A percentile compares a stretch with the other conserved stretches of the same genome.
Conservation (phyloP, 2,888 invertebrate species). For the Thereva nobilitata region DNA sequence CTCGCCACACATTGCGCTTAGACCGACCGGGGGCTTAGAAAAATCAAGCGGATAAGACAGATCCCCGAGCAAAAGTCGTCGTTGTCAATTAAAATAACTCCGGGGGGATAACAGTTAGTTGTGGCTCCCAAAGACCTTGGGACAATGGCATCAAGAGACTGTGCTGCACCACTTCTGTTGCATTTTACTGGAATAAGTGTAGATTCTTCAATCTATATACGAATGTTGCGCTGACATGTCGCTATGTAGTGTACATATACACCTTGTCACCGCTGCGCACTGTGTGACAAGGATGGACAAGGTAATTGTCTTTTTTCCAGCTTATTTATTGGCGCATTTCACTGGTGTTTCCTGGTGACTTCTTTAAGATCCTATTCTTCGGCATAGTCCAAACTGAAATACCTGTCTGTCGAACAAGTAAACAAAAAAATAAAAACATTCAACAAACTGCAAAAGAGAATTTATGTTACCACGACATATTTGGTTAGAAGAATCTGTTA, state of each 20-base stretch:
- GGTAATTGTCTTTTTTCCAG: conserved; percentile 11
- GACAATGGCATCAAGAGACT: no score
- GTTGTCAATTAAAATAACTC: conserved; percentile 43
- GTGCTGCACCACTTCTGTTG: neutral
- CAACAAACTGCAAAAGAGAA: no score
- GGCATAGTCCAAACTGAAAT: no score
- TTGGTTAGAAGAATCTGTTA: no score
- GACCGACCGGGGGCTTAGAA: neutral
- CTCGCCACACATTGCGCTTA: conserved; percentile 19
- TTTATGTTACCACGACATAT: no score
- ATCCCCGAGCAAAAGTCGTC: neutral
- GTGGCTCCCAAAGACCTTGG: neutral
- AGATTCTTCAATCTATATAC: neutral
- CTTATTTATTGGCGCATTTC: conserved; percentile 10
- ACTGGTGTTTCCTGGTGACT: conserved; percentile 5
- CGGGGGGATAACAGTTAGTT: conserved; percentile 29
- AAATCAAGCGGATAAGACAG: conserved; percentile 3
- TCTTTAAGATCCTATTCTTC: conserved; percentile 15
- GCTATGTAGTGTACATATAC: neutral
- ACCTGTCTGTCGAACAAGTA: no score
- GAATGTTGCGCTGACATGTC: neutral
- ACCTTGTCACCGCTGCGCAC: neutral
- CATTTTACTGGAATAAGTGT: neutral
- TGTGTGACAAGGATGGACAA: conserved; percentile 5
- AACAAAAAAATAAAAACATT: no score